Conservation (phyloP, 2,888 invertebrate species). For the Standfussiana lucernea region DNA sequence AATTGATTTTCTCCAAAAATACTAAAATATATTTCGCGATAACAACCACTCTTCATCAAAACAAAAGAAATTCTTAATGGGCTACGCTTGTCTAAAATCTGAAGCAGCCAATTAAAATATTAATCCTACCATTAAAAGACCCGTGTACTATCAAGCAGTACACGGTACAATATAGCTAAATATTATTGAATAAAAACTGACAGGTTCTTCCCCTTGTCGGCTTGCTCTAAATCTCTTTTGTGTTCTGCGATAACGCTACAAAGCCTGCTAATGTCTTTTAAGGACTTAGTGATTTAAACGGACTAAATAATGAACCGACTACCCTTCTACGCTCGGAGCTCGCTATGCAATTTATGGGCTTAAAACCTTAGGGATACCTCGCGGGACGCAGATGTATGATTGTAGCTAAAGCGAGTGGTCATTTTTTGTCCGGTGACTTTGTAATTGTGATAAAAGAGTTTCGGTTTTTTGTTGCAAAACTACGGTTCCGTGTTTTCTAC, state of each 20-base stretch:
- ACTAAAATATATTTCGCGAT: neutral
- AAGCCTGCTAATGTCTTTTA: slow-evolving; percentile 90
- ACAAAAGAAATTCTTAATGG: slow-evolving; percentile 9
- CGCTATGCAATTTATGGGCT: slow-evolving; percentile 84
- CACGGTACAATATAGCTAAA: slow-evolving; percentile 68
- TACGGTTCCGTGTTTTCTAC: neutral
- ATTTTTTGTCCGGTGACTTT: slow-evolving; percentile 39
- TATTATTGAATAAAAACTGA: slow-evolving; percentile 82
- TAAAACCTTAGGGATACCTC: slow-evolving; percentile 77
- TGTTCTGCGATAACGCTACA: slow-evolving; percentile 89
- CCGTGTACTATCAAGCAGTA: slow-evolving; percentile 48
- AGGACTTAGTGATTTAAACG: slow-evolving; percentile 91
- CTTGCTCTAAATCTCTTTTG: slow-evolving; percentile 87
- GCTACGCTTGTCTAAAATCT: neutral
- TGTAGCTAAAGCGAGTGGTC: slow-evolving; percentile 37
- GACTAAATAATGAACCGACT: slow-evolving; percentile 90
- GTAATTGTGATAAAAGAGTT: neutral
- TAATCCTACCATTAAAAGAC: slow-evolving; percentile 59
- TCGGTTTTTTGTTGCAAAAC: neutral
- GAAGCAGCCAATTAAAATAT: slow-evolving; percentile 57
- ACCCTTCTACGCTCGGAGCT: slow-evolving; percentile 81
- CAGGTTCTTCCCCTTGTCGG: slow-evolving; percentile 77
- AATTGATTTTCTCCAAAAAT: neutral
- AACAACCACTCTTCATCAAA: neutral
- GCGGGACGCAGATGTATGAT: slow-evolving; percentile 46